Conservation (phyloP, 1,140 invertebrate genomes). For the Tetragonula clypearis region DNA sequence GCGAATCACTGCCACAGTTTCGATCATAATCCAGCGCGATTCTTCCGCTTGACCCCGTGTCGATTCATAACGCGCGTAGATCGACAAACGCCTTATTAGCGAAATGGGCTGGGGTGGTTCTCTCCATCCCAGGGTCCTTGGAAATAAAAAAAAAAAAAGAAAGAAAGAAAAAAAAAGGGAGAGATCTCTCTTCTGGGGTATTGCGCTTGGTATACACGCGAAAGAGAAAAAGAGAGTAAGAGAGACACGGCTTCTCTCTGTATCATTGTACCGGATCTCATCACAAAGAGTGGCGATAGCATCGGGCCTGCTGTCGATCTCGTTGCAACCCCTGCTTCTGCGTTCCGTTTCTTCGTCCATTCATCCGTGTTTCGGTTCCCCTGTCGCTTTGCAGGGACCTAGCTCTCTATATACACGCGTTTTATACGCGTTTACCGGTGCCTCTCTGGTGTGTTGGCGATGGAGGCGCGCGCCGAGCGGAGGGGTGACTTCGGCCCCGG, state of each 20-base stretch:
- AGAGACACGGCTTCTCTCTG: slow-evolving; percentile 39
- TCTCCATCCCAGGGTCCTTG: slow-evolving; percentile 45
- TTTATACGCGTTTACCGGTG: slow-evolving; percentile 8
- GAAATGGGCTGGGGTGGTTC: slow-evolving; percentile 65
- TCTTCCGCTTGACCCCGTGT: slow-evolving; percentile 49
- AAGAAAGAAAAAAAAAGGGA: background rate
- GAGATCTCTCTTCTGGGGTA: slow-evolving; percentile 46
- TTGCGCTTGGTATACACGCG: slow-evolving; percentile 41
- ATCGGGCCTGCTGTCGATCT: slow-evolving; percentile 68
- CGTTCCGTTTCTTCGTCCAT: slow-evolving; percentile 55
- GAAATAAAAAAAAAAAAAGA: slow-evolving; percentile 6
- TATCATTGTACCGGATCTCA: slow-evolving; percentile 72
- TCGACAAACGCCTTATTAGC: slow-evolving; percentile 73
- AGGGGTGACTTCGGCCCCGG: slow-evolving; percentile 18
- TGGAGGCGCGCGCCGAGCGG: background rate
- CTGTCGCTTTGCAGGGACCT: slow-evolving; percentile 22
- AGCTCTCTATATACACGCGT: background rate
- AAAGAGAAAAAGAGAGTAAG: slow-evolving; percentile 8
- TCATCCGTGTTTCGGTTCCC: slow-evolving; percentile 47
- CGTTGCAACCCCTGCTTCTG: slow-evolving; percentile 27
- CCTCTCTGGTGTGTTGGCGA: background rate
- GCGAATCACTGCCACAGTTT: slow-evolving; percentile 45
- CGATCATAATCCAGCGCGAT: slow-evolving; percentile 26
- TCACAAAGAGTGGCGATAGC: slow-evolving; percentile 74
- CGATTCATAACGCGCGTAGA: slow-evolving; percentile 43